Evolutionary conservation across 2,113 vertebrate genomes (phyloP).

Genomic region (Lipotes vexillifer): DNA sequence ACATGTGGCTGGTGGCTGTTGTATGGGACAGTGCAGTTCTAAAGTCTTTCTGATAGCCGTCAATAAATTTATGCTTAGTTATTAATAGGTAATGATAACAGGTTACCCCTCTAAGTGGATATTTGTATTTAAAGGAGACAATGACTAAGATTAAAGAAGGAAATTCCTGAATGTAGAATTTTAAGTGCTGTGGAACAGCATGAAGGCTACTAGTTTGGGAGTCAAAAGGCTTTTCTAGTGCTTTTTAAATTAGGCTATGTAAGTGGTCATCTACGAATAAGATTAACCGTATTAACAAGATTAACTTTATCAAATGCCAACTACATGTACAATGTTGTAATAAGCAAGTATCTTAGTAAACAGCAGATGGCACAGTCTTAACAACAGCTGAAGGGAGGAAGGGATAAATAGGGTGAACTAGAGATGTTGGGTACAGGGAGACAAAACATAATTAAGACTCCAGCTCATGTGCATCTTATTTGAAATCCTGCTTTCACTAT

Average conservation of each 20-base stretch:
- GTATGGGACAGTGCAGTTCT: neutral
- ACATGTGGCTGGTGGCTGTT: neutral
- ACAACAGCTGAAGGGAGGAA: neutral
- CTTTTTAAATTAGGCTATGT: neutral
- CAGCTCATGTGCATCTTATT: neutral
- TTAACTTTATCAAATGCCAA: neutral
- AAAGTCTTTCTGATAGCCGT: neutral
- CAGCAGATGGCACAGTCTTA: neutral
- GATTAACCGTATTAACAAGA: neutral
- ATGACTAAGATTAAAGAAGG: neutral
- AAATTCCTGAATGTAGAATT: neutral
- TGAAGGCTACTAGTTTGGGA: neutral
- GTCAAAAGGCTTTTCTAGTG: neutral
- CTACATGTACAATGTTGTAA: neutral
- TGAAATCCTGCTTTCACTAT: neutral
- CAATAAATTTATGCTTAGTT: neutral
- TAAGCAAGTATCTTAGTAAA: neutral
- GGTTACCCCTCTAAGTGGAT: neutral
- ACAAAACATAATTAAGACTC: neutral
- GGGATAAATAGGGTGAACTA: neutral
- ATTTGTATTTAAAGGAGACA: slow-evolving; percentile 12
- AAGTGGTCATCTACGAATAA: neutral
- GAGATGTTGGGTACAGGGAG: neutral
- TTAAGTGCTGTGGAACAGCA: neutral
- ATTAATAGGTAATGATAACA: neutral